Base-by-base conservation (phyloP, 2,113 vertebrate genomes). In the Cinclus mexicanus region DNA sequence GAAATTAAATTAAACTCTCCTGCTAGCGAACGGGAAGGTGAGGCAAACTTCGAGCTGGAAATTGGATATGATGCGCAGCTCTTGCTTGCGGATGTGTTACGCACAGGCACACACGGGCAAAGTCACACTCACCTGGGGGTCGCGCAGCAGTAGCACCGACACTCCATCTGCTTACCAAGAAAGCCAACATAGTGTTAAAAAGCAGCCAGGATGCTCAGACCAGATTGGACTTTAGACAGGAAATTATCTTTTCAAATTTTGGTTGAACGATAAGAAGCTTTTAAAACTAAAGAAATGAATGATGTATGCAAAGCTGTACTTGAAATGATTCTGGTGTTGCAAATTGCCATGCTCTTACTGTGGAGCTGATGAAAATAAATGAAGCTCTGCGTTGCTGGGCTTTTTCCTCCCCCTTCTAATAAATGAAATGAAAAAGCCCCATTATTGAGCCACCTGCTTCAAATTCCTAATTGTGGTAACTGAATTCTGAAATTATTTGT, bases 401-500 rank as follows among this genome's bases (percentile, higher is more conserved):
- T 96, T 93, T 90, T 94, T 94, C 83, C 78, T 83, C 95, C 94
- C 96, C 89, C 94, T 96, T 87, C 95, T 97, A 97, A 98, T 97
- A 97, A 98, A 97, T 97, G 95, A 97, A 97, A 98, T 98, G 97
- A 97, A 97, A 97, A 98, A 97, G 95, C 95, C 93, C 90, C 97
- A 98, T 98, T 98, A 98, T 98, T 97, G 97, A 96, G 97, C 98
- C 98, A 98, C 98, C 98, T 98, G 98, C 97, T 98, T 98, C 98
- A 98, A 97, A 98, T 98, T 98, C 97, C 97, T 98, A 98, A 98
- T 97, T 98, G 98, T 98, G 97, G 98, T 98, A 98, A 98, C 97
- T 98, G 98, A 97, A 98, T 98, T 98, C 98, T 98, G 97, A 96
- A 98, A 98, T 98, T 98, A 97, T 98, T 98, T 98, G 98, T 98